Evolutionary conservation across 1,140 invertebrate species (phyloP).

Genomic region (Drosophila baimaii): DNA sequence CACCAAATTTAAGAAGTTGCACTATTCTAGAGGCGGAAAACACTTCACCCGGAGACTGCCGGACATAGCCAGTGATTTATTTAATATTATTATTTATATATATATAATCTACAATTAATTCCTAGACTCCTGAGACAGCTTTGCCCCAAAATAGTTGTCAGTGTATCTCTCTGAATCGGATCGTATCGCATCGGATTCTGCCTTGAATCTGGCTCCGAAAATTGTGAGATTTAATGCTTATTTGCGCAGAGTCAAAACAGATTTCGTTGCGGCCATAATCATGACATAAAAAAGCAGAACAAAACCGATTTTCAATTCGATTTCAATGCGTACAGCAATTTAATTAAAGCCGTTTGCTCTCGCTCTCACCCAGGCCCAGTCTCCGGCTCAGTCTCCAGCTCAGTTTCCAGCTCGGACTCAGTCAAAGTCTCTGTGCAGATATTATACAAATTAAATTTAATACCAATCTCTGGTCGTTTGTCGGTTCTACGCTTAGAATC

Average conservation of each 20-base stretch:
- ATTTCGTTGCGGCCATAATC: constrained; percentile 75
- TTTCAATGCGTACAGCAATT: constrained; percentile 72
- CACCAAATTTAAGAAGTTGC: too few species aligned
- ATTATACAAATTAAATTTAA: constrained; percentile 19
- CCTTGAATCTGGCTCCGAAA: constrained; percentile 39
- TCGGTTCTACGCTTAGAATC: constrained; percentile 58
- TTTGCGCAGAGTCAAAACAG: constrained; percentile 81
- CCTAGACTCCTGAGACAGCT: too few species aligned
- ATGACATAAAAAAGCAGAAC: constrained; percentile 82
- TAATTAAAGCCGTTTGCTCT: constrained; percentile 66
- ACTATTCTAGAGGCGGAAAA: too few species aligned
- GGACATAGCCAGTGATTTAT: too few species aligned
- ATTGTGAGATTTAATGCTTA: constrained; percentile 79
- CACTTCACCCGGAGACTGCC: too few species aligned
- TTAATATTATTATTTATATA: too few species aligned
- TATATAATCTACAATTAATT: too few species aligned
- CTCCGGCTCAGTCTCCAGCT: not conserved
- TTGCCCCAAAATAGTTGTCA: not conserved
- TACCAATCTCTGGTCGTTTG: constrained; percentile 14
- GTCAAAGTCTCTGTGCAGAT: constrained; percentile 1
- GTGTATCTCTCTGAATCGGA: constrained; percentile 2
- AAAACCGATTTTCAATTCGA: constrained; percentile 81
- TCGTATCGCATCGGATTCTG: constrained; percentile 15
- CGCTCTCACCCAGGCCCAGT: not conserved
- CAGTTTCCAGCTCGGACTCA: not conserved